A percentile compares a stretch with the other conserved stretches of the same genome.
Conservation (phyloP, 92 coral and sea anemone genomes). For the Umimayanthus kanabou region DNA sequence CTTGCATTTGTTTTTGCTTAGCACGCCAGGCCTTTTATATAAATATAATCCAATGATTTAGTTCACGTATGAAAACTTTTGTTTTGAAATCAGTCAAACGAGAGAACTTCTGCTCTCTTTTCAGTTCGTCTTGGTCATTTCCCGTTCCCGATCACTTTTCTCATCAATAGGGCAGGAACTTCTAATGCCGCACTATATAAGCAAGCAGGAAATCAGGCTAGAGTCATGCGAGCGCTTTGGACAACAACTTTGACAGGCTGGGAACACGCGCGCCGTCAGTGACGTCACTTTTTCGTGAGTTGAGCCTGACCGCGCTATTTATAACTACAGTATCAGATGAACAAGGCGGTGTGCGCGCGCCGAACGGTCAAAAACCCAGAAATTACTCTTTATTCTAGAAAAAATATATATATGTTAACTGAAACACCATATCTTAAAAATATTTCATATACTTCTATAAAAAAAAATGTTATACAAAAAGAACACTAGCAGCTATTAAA, state of each 20-base stretch:
- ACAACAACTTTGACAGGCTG: conserved; percentile 43
- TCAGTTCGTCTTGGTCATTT: not conserved
- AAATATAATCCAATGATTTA: not conserved
- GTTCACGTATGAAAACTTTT: conserved; percentile 31
- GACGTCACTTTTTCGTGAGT: conserved; percentile 49
- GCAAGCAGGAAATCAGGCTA: conserved; percentile 46
- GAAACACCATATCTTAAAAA: not conserved
- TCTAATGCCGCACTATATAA: conserved; percentile 23
- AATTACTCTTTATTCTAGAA: not conserved
- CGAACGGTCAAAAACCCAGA: not conserved
- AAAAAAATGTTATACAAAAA: not conserved
- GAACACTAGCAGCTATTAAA: not conserved
- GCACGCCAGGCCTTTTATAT: conserved; percentile 4
- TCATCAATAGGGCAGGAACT: conserved; percentile 40
- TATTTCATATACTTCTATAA: not conserved
- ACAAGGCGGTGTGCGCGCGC: not conserved
- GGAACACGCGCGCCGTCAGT: conserved; percentile 34
- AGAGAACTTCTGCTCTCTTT: not conserved
- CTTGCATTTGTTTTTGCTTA: not conserved
- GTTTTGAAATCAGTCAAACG: conserved; percentile 16
- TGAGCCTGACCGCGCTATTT: conserved; percentile 40
- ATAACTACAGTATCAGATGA: conserved; percentile 20
- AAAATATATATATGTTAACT: not conserved
- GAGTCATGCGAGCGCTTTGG: conserved; percentile 40
- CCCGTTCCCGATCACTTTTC: conserved; percentile 21